Conservation (phyloP, 2,888 invertebrate species). For the Clitarchus hookeri region DNA sequence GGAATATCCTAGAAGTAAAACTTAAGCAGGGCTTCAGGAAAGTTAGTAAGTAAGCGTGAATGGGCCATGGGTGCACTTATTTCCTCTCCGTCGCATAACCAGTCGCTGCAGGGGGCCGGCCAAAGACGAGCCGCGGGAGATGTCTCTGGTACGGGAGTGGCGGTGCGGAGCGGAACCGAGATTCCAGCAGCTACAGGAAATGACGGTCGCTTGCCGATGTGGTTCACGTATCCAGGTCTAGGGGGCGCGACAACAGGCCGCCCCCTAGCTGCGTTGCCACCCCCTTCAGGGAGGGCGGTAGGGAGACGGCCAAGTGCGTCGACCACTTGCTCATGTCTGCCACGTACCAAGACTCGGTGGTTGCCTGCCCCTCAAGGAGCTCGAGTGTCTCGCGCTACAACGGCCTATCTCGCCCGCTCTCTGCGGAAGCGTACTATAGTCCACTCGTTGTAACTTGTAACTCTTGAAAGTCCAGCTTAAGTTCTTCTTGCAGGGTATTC, state of each 20-base stretch:
- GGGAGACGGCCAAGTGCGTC: neutral
- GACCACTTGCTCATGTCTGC: constrained; percentile 15
- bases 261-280: too few relatives aligned
- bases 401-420: neutral
- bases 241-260: constrained; percentile 17
- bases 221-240: constrained; percentile 21
- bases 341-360: constrained; percentile 21
- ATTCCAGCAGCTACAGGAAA: constrained; percentile 21
- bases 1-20: too few relatives aligned
- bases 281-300: too few relatives aligned
- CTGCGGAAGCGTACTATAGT: neutral
- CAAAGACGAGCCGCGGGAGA: too few relatives aligned
- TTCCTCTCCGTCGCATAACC: too few relatives aligned
- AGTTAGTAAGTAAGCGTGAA: too few relatives aligned
- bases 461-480: too few relatives aligned
- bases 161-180: neutral
- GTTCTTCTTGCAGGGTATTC: too few relatives aligned
- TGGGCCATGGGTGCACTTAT: too few relatives aligned
- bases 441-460: neutral
- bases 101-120: too few relatives aligned
- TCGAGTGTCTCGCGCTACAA: neutral
- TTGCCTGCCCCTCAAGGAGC: constrained; percentile 5
- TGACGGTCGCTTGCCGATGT: constrained; percentile 21
- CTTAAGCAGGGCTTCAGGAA: too few relatives aligned
- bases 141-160: neutral